phyloP scores from a whole-genome alignment of 2,113 vertebrate species.

The Morone saxatilis region DNA sequence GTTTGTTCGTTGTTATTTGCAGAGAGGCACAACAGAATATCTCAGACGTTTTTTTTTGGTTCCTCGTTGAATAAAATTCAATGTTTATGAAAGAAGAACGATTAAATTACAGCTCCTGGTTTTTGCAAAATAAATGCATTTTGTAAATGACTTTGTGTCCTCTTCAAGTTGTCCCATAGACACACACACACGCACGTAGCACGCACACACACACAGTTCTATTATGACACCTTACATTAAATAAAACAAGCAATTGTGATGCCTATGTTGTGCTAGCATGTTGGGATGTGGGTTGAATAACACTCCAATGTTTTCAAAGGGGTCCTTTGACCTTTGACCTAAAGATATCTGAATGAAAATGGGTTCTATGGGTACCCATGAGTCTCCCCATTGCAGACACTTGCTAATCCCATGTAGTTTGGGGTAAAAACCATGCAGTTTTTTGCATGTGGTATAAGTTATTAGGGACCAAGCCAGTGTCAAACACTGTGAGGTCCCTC shows the following conservation, averaged over 20 bases:
- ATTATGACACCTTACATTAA: neutral
- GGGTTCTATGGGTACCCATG: no score
- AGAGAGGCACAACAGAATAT: conserved; percentile 46
- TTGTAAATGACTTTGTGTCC: conserved; percentile 45
- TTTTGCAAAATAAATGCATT: conserved; percentile 66
- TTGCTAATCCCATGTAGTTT: no score
- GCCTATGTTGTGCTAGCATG: no score
- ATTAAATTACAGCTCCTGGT: conserved; percentile 12
- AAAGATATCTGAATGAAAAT: no score
- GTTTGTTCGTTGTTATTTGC: conserved; percentile 16
- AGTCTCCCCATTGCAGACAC: no score
- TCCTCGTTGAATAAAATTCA: conserved; percentile 50
- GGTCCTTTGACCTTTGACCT: no score
- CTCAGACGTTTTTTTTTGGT: conserved; percentile 15
- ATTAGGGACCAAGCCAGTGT: no score
- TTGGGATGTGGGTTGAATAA: no score
- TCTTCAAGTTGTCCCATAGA: neutral
- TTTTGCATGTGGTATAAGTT: no score
- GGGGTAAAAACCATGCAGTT: no score
- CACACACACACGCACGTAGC: neutral
- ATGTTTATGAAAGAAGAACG: conserved; percentile 30
- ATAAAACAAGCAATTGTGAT: neutral
- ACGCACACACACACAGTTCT: neutral
- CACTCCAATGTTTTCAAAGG: no score
- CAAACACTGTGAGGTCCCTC: no score